Evolutionary conservation across 2,113 vertebrate genomes (phyloP).

Genomic region (Caracal caracal): DNA sequence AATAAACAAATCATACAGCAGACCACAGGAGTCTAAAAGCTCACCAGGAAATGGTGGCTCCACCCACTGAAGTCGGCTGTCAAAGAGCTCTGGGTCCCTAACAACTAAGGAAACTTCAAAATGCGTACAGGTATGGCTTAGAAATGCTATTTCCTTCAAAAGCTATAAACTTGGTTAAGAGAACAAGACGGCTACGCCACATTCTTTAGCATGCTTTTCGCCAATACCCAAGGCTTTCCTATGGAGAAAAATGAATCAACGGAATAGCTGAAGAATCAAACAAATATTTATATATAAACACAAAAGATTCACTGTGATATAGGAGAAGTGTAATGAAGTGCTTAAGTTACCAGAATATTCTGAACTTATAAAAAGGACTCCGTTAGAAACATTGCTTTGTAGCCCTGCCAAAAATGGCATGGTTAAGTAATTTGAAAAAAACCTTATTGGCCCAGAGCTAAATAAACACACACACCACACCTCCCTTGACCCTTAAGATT

Average conservation of each 20-base stretch:
- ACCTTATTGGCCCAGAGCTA: conserved; percentile 61
- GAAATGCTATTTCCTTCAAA: conserved; percentile 48
- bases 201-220: neutral
- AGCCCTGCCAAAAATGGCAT: conserved; percentile 59
- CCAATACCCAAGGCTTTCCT: conserved; percentile 38
- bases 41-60: neutral
- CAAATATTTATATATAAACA: neutral
- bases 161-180: conserved; percentile 3
- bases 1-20: conserved; percentile 43
- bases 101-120: conserved; percentile 12
- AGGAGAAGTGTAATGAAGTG: conserved; percentile 32
- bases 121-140: neutral
- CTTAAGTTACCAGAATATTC: conserved; percentile 57
- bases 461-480: conserved; percentile 30
- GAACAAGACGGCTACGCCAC: neutral
- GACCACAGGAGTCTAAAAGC: conserved; percentile 8
- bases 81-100: neutral
- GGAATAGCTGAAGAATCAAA: neutral
- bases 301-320: conserved; percentile 49
- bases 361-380: conserved; percentile 33
- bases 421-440: conserved; percentile 50
- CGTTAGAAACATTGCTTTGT: conserved; percentile 57
- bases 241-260: neutral
- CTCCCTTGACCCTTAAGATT: conserved; percentile 47
- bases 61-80: neutral